These are phyloP conservation scores for Anhinga anhinga DNA, from an alignment of 2,113 vertebrate genomes.

Conservation along the genomic window DNA sequence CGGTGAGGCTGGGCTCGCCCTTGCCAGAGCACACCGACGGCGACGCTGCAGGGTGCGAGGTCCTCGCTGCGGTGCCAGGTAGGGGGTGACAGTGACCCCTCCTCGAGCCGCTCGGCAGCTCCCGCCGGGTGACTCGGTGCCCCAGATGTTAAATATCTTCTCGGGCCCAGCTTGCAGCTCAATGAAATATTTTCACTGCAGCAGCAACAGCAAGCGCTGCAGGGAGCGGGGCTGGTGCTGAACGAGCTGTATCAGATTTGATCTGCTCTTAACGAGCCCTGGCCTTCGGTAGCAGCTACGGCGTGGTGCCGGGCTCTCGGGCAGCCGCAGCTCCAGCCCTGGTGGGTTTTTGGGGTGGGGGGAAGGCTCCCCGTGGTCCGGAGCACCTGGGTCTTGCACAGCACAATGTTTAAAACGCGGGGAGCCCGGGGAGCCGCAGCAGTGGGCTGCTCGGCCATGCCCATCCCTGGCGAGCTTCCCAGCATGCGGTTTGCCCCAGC, in stretches of 20 bases:
- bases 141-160: not conserved
- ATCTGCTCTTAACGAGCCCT: not conserved
- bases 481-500: not conserved
- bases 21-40: fast-evolving
- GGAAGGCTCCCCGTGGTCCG: fast-evolving
- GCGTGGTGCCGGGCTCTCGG: fast-evolving
- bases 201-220: slow-evolving; percentile 9
- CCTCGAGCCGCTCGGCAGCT: not conserved
- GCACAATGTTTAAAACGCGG: fast-evolving
- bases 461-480: fast-evolving
- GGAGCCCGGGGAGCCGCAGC: not conserved
- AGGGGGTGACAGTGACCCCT: not conserved
- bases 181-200: slow-evolving; percentile 24
- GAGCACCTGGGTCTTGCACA: not conserved
- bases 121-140: not conserved
- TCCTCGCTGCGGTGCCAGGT: not conserved
- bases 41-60: not conserved
- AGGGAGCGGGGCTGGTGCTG: slow-evolving; percentile 8
- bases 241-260: not conserved
- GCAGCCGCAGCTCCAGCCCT: not conserved
- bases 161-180: not conserved
- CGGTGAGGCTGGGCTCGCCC: not conserved
- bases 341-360: not conserved
- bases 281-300: not conserved
- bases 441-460: not conserved